Conservation (phyloP, 1,140 invertebrate genomes). For the Oryctes rhinoceros region DNA sequence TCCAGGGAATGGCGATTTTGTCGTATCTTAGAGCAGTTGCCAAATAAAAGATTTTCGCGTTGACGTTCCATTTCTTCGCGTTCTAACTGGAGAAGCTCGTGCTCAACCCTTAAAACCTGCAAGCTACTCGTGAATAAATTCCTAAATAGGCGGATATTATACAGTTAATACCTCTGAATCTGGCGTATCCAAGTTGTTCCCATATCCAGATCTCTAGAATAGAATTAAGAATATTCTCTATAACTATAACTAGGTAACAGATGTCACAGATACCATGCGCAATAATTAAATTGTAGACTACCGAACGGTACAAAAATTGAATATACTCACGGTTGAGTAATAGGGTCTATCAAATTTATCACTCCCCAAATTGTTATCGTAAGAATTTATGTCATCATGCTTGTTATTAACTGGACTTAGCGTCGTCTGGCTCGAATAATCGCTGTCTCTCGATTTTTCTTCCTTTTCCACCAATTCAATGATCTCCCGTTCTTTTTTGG, state of each 20-base stretch:
- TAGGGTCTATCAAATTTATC: constrained; percentile 55
- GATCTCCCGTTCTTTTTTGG: constrained; percentile 76
- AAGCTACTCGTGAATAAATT: constrained; percentile 57
- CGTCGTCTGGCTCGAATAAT: constrained; percentile 43
- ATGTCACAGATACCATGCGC: too few relatives aligned
- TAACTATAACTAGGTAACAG: neutral
- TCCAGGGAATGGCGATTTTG: constrained; percentile 68
- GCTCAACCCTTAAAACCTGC: constrained; percentile 75
- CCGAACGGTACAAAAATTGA: neutral
- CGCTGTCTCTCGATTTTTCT: constrained; percentile 62
- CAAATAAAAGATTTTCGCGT: constrained; percentile 73
- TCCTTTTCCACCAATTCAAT: constrained; percentile 75
- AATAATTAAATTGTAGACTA: too few relatives aligned
- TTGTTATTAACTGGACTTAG: constrained; percentile 32
- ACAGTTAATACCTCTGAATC: neutral
- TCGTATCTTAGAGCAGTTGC: constrained; percentile 63
- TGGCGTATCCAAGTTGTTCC: constrained; percentile 12
- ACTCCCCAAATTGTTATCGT: constrained; percentile 49
- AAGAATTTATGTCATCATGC: neutral
- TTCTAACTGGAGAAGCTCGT: constrained; percentile 77
- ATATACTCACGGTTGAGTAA: constrained; percentile 51
- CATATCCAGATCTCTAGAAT: constrained; percentile 9
- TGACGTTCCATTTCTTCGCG: constrained; percentile 80
- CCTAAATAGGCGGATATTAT: neutral
- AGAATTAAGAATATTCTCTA: neutral